Conservation (phyloP, 1,140 invertebrate species). For the Chelonus insularis region DNA sequence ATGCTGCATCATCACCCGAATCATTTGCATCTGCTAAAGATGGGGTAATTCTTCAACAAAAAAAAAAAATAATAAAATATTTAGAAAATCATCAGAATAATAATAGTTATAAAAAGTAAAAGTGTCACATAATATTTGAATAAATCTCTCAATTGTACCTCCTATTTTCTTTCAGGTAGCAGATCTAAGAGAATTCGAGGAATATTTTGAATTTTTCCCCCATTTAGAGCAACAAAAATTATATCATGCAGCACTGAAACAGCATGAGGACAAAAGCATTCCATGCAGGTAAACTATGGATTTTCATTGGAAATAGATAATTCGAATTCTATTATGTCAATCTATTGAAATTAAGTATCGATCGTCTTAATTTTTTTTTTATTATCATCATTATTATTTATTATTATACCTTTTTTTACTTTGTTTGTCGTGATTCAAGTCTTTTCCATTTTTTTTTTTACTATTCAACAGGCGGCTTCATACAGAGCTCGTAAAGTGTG, state of each 20-base stretch:
- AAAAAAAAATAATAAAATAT: constrained; percentile 18
- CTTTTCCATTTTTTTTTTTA: constrained; percentile 22
- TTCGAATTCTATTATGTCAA: background rate
- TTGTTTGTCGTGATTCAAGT: no score
- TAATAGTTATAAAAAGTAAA: constrained; percentile 13
- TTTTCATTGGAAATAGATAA: background rate
- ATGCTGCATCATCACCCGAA: constrained; percentile 75
- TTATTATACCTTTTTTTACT: background rate
- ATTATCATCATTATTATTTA: constrained; percentile 3
- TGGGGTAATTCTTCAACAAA: constrained; percentile 63
- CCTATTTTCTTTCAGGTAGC: constrained; percentile 73
- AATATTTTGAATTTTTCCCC: constrained; percentile 73
- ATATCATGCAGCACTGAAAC: constrained; percentile 78
- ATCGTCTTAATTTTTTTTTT: constrained; percentile 26
- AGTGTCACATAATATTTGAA: no score
- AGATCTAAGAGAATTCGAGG: constrained; percentile 86
- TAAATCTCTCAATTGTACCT: no score
- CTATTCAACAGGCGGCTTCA: constrained; percentile 67
- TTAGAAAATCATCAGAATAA: constrained; percentile 2
- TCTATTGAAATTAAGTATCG: constrained; percentile 26
- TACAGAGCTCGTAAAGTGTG: constrained; percentile 84
- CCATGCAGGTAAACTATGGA: constrained; percentile 67
- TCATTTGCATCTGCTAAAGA: constrained; percentile 94
- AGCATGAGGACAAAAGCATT: constrained; percentile 76
- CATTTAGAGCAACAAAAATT: constrained; percentile 78